Conservation (phyloP, 2,888 invertebrate species). For the Drosophila eohydei region DNA sequence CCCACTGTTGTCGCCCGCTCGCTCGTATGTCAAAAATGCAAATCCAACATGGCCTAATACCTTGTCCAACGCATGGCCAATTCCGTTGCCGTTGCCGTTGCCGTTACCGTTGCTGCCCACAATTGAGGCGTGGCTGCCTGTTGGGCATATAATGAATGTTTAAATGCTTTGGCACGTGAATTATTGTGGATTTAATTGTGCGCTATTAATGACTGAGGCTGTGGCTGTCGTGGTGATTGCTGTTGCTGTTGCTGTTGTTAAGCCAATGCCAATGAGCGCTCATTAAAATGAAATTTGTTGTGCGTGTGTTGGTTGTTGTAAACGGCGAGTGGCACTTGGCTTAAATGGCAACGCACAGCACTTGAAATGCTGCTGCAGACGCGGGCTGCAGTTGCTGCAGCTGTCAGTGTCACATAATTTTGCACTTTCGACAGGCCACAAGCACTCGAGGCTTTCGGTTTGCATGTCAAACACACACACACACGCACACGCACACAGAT, state of each 20-base stretch:
- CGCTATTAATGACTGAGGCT: constrained; percentile 62
- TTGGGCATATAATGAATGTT: constrained; percentile 61
- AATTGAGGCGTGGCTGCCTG: constrained; percentile 33
- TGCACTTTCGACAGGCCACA: constrained; percentile 67
- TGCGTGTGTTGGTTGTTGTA: constrained; percentile 48
- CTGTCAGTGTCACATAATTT: constrained; percentile 71
- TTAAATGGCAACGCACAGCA: constrained; percentile 62
- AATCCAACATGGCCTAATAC: constrained; percentile 66
- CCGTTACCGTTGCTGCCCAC: constrained; percentile 6
- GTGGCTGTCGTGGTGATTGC: constrained; percentile 12
- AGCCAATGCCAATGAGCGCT: constrained; percentile 58
- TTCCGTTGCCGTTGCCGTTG: neutral
- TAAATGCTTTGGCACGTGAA: constrained; percentile 66
- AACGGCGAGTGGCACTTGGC: constrained; percentile 60
- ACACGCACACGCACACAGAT: constrained; percentile 17
- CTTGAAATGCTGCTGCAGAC: constrained; percentile 49
- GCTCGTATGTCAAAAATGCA: constrained; percentile 66
- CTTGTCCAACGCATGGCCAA: constrained; percentile 39
- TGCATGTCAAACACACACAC: constrained; percentile 54
- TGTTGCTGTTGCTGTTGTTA: constrained; percentile 6
- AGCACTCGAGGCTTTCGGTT: constrained; percentile 64
- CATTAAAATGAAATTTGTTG: constrained; percentile 75
- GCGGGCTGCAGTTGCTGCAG: constrained; percentile 33
- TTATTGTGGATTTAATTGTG: constrained; percentile 75
- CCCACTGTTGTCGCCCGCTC: neutral